These are phyloP conservation scores for Takifugu flavidus DNA, from an alignment of 2,113 vertebrate genomes.

Conservation along the genomic window DNA sequence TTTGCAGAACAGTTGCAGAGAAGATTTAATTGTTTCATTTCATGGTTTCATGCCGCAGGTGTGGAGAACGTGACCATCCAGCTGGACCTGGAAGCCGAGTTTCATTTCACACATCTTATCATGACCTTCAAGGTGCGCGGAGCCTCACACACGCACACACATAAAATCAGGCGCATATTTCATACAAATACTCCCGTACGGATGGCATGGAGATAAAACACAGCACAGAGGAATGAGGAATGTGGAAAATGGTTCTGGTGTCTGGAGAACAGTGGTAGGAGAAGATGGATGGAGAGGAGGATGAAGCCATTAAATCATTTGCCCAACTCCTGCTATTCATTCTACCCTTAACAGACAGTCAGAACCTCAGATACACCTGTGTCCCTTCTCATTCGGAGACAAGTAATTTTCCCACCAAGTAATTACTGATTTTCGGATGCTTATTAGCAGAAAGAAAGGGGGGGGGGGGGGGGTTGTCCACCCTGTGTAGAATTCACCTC, in stretches of 20 bases:
- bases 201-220: constrained; percentile 19
- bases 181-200: constrained; percentile 1
- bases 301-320: neutral
- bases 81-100: constrained; percentile 93
- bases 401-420: too few relatives aligned
- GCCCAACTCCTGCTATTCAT: constrained; percentile 1
- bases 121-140: constrained; percentile 96
- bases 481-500: too few relatives aligned
- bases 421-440: too few relatives aligned
- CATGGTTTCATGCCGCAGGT: constrained; percentile 69
- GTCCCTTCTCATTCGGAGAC: too few relatives aligned
- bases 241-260: constrained; percentile 37
- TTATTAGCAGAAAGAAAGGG: too few relatives aligned
- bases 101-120: constrained; percentile 98
- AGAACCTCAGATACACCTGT: constrained; percentile 11
- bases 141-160: neutral
- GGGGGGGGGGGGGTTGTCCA: too few relatives aligned
- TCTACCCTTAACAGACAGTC: constrained; percentile 1
- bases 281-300: constrained; percentile 3
- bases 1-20: too few relatives aligned
- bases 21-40: constrained; percentile 17
- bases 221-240: constrained; percentile 30
- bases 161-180: neutral
- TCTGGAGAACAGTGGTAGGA: constrained; percentile 48
- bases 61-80: constrained; percentile 93